Base-by-base conservation (phyloP, 2,797 vertebrate species). In the Alca torda region DNA sequence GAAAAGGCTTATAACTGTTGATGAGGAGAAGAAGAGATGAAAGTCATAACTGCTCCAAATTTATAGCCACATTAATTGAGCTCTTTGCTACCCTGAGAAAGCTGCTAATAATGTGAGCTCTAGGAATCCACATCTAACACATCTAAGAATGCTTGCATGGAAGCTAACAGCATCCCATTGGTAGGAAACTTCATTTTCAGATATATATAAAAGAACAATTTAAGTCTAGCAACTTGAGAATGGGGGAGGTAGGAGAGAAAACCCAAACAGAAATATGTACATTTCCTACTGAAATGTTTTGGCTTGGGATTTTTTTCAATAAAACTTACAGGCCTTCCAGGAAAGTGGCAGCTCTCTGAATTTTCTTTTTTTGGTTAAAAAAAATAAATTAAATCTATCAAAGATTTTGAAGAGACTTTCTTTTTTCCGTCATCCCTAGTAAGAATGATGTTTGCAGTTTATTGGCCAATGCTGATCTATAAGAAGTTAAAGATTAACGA, bases 141-240 rank as follows among this genome's bases (percentile, higher is more conserved):
- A 26, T 88, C 54, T 92, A 57, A 90, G 67, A 92, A 86, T 23
- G 24, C 11, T 67, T 80, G n/a, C 57, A 87, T 3, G 41, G 77
- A 93, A 93, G 31, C 33, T 84, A 79, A 45, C 25, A 82, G 39
- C 51, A 81, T 76, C 54, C 45, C 48, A 56, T 25, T 39, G 21
- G 61, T 70, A 87, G 35, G 39, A 90, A 93, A 84, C 21, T 82
- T 87, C 59, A 50, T 82, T 90, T 96, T 90, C 46, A 89, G 30
- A 95, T 41, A 84, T 20, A 84, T 65, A 65, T 57, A 82, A 88
- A 94, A 93, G 88, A 96, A 96, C 41, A 93, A 95, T 94, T 87
- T 94, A 63, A 96, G 84, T 90, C 92, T 96, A 95, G 54, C 84
- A 63, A 91, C 90, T 92, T 82, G 74, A 94, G 84, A 93, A 94